A percentile compares a stretch with the other conserved stretches of the same genome.
Conservation (phyloP, 1,140 invertebrate species). For the Listronotus oregonensis region DNA sequence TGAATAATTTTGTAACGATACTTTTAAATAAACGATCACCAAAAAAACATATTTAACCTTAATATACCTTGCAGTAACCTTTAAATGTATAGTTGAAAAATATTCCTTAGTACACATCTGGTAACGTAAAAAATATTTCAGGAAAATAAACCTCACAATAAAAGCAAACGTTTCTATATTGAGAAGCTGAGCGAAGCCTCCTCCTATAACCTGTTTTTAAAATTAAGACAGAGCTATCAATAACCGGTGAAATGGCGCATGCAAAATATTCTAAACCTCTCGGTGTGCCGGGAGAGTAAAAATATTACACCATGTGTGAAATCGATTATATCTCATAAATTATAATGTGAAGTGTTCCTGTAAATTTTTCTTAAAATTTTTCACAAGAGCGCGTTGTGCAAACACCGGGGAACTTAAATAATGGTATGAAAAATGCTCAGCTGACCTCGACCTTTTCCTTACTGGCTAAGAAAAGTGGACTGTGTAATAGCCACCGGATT, state of each 20-base stretch:
- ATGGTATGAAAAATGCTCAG: conserved; percentile 26
- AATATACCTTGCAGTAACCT: too few species aligned
- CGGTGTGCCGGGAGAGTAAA: background rate
- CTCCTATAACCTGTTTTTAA: conserved; percentile 16
- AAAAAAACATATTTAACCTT: too few species aligned
- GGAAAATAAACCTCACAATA: too few species aligned
- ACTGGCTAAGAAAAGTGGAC: conserved; percentile 25
- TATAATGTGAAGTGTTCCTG: conserved; percentile 21
- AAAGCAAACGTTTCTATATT: background rate
- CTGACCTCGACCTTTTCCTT: conserved; percentile 21
- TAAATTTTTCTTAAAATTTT: conserved; percentile 22
- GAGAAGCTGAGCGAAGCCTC: background rate
- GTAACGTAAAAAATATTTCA: too few species aligned
- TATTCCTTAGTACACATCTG: too few species aligned
- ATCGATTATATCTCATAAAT: conserved; percentile 36
- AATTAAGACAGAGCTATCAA: conserved; percentile 28
- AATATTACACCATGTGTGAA: conserved; percentile 29
- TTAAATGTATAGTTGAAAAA: too few species aligned
- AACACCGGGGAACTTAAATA: conserved; percentile 19
- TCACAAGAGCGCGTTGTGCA: conserved; percentile 22
- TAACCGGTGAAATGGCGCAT: conserved; percentile 20
- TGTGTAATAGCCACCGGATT: conserved; percentile 15
- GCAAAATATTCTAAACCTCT: conserved; percentile 15
- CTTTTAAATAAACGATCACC: too few species aligned
- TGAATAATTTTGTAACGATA: too few species aligned